Conservation (phyloP, 2,888 invertebrate genomes). For the Globia sparganii region DNA sequence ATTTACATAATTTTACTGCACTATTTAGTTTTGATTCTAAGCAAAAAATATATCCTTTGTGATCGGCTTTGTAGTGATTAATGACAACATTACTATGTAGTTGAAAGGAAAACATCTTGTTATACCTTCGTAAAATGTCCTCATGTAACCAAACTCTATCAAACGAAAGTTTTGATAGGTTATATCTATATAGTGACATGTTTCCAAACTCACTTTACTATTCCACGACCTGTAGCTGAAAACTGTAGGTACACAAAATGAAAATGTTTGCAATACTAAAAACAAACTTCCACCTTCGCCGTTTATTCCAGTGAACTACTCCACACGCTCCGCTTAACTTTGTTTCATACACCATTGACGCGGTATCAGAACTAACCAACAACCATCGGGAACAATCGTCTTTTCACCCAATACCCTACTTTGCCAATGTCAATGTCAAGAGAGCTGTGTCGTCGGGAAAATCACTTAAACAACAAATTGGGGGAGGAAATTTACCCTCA, state of each 20-base stretch:
- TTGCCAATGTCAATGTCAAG: conserved; percentile 69
- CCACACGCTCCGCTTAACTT: conserved; percentile 42
- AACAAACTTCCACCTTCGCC: conserved; percentile 3
- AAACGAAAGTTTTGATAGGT: neutral
- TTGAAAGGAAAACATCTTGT: neutral
- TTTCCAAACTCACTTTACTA: neutral
- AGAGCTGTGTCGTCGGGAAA: conserved; percentile 56
- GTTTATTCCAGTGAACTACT: conserved; percentile 21
- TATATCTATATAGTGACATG: neutral
- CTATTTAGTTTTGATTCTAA: too few species aligned
- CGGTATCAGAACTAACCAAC: conserved; percentile 40
- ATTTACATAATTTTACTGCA: too few species aligned
- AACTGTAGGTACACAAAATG: neutral
- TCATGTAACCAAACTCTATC: neutral
- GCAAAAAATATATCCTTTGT: too few species aligned
- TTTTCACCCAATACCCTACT: conserved; percentile 58
- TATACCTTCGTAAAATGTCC: neutral
- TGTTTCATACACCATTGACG: conserved; percentile 47
- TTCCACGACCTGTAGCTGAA: neutral
- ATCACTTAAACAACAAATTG: conserved; percentile 58
- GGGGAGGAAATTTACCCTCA: conserved; percentile 59
- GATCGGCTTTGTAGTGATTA: too few species aligned
- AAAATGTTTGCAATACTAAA: conserved; percentile 22
- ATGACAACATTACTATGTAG: too few species aligned
- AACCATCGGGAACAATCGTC: conserved; percentile 46